Base-by-base conservation (phyloP, 2,797 vertebrate genomes). In the Falco peregrinus region DNA sequence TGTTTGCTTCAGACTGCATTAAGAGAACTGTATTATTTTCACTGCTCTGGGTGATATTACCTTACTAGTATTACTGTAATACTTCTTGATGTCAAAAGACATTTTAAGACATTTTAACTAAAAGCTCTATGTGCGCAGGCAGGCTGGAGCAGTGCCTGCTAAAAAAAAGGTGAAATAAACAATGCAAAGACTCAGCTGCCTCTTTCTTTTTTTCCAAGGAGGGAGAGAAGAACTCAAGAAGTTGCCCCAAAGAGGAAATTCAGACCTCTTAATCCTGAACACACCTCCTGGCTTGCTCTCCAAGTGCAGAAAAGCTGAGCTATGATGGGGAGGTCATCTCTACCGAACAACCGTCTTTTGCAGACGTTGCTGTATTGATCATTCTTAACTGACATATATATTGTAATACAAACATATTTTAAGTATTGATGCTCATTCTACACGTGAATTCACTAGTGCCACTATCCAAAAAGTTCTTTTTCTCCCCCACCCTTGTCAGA, bases 371-470 rank as follows among this genome's bases (percentile, higher is more conserved):
- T 24, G 0, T 11, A 56, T 29, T 61, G 37, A 2, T 59, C 9
- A 19, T 51, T 59, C 31, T 69, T 56, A 71, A 50, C 6, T 16
- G 18, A 45, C 0, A 0, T 15, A 0, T 15, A 12, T 26, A 26
- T 76, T 75, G 71, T 43, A 94, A 84, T 45, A 31, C 8, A 21
- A 81, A 75, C 0, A 1, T 48, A 24, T 56, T 92, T 89, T 61
- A 53, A 61, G 18, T 48, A 43, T 9, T 63, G 37, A 37, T 17
- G 29, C 10, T 60, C 7, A 5, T 60, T 69, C 29, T 79, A 25
- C 1, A 5, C 11, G 6, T 29, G 39, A 64, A 19, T 37, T 47
- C 13, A 59, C 19, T 3, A 35, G 59, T 48, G 13, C 17, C n/a
- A 11, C 14, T 45, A 17, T 6, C 8, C 16, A 54, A 65, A 75